These are phyloP conservation scores for Sebastes miniatus DNA, from an alignment of 2,797 vertebrate species.

Conservation along the genomic window DNA sequence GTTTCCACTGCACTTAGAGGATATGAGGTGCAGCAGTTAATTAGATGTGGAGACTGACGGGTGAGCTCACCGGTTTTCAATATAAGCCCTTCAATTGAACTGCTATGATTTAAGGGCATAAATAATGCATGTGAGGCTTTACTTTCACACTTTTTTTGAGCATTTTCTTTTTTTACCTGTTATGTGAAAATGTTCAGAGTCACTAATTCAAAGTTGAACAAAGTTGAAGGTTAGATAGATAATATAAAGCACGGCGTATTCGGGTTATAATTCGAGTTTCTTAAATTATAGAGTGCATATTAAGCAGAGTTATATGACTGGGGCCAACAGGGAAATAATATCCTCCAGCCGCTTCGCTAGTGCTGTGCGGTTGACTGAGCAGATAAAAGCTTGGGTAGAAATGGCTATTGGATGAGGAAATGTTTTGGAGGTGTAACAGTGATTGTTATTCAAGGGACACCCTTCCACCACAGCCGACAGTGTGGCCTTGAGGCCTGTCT, in stretches of 20 bases:
- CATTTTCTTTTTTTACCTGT: conserved; percentile 66
- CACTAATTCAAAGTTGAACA: conserved; percentile 83
- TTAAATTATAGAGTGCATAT: conserved; percentile 88
- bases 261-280: conserved; percentile 84
- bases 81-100: conserved; percentile 81
- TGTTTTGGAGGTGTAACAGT: conserved; percentile 85
- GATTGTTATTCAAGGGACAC: conserved; percentile 88
- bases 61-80: conserved; percentile 78
- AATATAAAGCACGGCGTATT: conserved; percentile 79
- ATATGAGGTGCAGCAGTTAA: conserved; percentile 85
- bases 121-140: conserved; percentile 81
- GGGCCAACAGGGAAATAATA: conserved; percentile 88
- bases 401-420: conserved; percentile 85
- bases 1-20: conserved; percentile 84
- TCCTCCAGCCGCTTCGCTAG: conserved; percentile 83
- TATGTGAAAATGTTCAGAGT: conserved; percentile 74
- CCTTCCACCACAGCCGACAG: conserved; percentile 70
- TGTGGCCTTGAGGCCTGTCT: conserved; percentile 82
- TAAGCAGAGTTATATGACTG: conserved; percentile 86
- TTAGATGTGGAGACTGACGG: conserved; percentile 85
- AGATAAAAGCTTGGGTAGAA: conserved; percentile 86
- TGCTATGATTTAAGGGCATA: conserved; percentile 78
- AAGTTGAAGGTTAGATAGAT: conserved; percentile 86
- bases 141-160: conserved; percentile 57
- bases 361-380: conserved; percentile 83